These are phyloP conservation scores for Drosophila persimilis DNA, from an alignment of 1,140 invertebrate species.

Conservation along the genomic window DNA sequence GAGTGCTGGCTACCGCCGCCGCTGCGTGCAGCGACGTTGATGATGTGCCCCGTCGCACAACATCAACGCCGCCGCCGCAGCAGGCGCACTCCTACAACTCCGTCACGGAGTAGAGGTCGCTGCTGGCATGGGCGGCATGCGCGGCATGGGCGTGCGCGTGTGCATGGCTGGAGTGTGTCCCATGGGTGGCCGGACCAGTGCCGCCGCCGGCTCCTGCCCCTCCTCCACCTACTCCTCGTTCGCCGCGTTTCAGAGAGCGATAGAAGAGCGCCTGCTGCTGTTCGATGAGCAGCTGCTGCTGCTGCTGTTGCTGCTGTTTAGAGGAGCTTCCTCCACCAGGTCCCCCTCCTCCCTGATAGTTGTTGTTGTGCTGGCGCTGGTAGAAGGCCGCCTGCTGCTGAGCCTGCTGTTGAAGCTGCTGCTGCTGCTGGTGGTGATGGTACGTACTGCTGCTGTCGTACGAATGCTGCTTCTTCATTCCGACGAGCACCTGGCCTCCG, in stretches of 20 bases:
- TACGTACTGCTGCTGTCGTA: constrained; percentile 72
- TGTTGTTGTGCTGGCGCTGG: constrained; percentile 71
- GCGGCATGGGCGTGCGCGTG: constrained; percentile 30
- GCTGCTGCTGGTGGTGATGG: constrained; percentile 65
- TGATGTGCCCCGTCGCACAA: constrained; percentile 75
- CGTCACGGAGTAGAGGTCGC: constrained; percentile 79
- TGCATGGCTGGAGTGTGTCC: constrained; percentile 1
- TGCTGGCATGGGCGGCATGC: constrained; percentile 48
- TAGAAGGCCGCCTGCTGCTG: constrained; percentile 57
- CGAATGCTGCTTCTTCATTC: constrained; percentile 78
- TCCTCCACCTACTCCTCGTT: constrained; percentile 14
- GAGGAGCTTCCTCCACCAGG: constrained; percentile 9
- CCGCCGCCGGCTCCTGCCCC: constrained; percentile 1
- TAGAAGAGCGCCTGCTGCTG: constrained; percentile 74
- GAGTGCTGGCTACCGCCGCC: constrained; percentile 58
- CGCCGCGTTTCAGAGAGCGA: constrained; percentile 74
- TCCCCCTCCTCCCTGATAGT: constrained; percentile 47
- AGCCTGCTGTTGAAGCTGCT: constrained; percentile 53
- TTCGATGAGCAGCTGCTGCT: constrained; percentile 50
- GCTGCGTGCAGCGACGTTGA: constrained; percentile 69
- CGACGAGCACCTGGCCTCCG: constrained; percentile 44
- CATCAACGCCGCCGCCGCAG: constrained; percentile 83
- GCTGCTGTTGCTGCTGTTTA: constrained; percentile 50
- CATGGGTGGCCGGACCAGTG: constrained; percentile 2
- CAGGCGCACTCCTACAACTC: constrained; percentile 83